Conservation (phyloP, 2,797 vertebrate species). For the Pterois miles region DNA sequence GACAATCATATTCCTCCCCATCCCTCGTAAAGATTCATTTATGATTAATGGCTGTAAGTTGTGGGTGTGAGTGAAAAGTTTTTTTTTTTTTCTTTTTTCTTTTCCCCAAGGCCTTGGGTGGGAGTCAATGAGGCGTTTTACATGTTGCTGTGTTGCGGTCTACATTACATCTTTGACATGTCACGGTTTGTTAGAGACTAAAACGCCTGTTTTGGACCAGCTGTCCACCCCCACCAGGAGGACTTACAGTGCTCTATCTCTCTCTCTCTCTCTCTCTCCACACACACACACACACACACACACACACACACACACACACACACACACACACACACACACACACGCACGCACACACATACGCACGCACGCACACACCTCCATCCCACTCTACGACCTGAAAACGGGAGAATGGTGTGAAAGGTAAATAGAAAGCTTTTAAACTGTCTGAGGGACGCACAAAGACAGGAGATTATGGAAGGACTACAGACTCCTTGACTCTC, state of each 20-base stretch:
- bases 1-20: slow-evolving; percentile 61
- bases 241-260: slow-evolving; percentile 45
- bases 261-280: too few species aligned
- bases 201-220: slow-evolving; percentile 76
- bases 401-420: slow-evolving; percentile 79
- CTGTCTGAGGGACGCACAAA: slow-evolving; percentile 79
- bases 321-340: slow-evolving; percentile 8
- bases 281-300: not conserved
- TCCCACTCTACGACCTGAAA: slow-evolving; percentile 55
- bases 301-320: slow-evolving; percentile 17
- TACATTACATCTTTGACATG: slow-evolving; percentile 74
- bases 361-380: slow-evolving; percentile 22
- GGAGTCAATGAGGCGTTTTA: slow-evolving; percentile 77
- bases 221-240: slow-evolving; percentile 72
- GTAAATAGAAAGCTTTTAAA: slow-evolving; percentile 90
- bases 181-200: slow-evolving; percentile 77
- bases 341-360: slow-evolving; percentile 15
- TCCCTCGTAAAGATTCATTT: slow-evolving; percentile 60
- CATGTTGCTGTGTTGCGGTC: slow-evolving; percentile 59
- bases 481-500: slow-evolving; percentile 72
- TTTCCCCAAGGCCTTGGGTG: slow-evolving; percentile 54
- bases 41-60: slow-evolving; percentile 69
- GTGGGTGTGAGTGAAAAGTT: slow-evolving; percentile 44
- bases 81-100: slow-evolving; percentile 36
- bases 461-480: slow-evolving; percentile 78